phyloP scores from a whole-genome alignment of 2,888 invertebrate genomes.

The Drepanosiphum platanoidis region DNA sequence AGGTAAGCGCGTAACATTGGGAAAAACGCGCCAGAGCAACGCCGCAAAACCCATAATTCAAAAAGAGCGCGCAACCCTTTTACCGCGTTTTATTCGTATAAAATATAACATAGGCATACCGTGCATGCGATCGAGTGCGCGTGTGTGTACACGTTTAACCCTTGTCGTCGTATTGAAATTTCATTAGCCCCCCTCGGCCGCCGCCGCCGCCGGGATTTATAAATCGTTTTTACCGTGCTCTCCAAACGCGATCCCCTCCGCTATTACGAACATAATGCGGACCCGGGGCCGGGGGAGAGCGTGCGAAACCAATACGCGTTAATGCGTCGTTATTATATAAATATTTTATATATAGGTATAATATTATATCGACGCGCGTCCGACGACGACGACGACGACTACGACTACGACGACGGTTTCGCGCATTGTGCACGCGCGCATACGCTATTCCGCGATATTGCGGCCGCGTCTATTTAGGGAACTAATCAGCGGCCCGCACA shows the following conservation, averaged over 20 bases:
- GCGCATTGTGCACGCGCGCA: slow-evolving; percentile 8
- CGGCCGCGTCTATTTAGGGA: slow-evolving; percentile 50
- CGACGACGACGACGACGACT: too few relatives aligned
- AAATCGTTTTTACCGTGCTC: slow-evolving; percentile 43
- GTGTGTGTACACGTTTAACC: slow-evolving; percentile 14
- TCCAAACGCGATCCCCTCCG: slow-evolving; percentile 18
- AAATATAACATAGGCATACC: not conserved
- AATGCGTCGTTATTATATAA: too few relatives aligned
- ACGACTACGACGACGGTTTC: too few relatives aligned
- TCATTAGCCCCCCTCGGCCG: slow-evolving; percentile 25
- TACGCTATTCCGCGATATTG: slow-evolving; percentile 29
- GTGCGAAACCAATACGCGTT: slow-evolving; percentile 37
- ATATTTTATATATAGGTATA: too few relatives aligned
- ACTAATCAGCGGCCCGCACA: slow-evolving; percentile 54
- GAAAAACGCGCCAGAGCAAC: slow-evolving; percentile 40
- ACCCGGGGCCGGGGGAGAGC: too few relatives aligned
- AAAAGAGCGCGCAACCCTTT: slow-evolving; percentile 27
- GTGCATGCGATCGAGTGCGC: not conserved
- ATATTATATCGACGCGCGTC: not conserved
- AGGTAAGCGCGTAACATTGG: not conserved
- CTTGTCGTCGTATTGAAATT: slow-evolving; percentile 45
- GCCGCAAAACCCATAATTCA: slow-evolving; percentile 57
- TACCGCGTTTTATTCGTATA: not conserved
- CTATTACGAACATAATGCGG: too few relatives aligned
- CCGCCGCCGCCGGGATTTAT: slow-evolving; percentile 9